phyloP scores from a whole-genome alignment of 2,797 vertebrate genomes.

The Margarornis squamiger region DNA sequence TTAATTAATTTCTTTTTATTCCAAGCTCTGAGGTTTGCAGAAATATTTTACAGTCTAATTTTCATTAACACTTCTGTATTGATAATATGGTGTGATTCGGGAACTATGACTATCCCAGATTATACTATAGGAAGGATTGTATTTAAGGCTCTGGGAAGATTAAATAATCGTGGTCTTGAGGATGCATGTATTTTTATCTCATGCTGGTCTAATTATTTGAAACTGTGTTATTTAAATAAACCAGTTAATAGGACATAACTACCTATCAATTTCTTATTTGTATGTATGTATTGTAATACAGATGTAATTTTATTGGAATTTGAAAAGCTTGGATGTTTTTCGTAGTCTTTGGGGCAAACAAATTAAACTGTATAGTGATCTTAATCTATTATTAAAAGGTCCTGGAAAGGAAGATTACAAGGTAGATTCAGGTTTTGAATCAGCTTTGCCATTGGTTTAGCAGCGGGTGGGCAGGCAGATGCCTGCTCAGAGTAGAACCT shows the following conservation, averaged over 20 bases:
- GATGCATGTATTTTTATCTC: neutral
- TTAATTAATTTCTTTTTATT: slow-evolving; percentile 66
- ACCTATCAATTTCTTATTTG: slow-evolving; percentile 55
- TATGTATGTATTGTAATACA: slow-evolving; percentile 27
- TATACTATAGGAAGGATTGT: neutral
- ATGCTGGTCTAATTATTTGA: neutral
- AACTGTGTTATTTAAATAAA: slow-evolving; percentile 3
- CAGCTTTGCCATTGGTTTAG: slow-evolving; percentile 84
- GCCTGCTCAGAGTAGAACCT: slow-evolving; percentile 89
- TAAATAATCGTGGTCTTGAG: accelerated
- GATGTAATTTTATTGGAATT: slow-evolving; percentile 59
- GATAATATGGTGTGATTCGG: neutral
- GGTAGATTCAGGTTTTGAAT: slow-evolving; percentile 83
- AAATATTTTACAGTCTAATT: slow-evolving; percentile 63
- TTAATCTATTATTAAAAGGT: slow-evolving; percentile 82
- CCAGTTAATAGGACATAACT: slow-evolving; percentile 9
- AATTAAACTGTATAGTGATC: slow-evolving; percentile 80
- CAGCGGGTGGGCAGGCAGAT: slow-evolving; percentile 94
- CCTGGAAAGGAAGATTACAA: slow-evolving; percentile 81
- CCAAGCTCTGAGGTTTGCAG: slow-evolving; percentile 31
- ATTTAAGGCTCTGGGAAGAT: neutral
- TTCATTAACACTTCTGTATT: slow-evolving; percentile 34
- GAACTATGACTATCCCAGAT: slow-evolving; percentile 16
- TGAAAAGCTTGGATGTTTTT: slow-evolving; percentile 62
- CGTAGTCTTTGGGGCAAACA: slow-evolving; percentile 64